Evolutionary conservation across 1,140 invertebrate genomes (phyloP).

Genomic region (Periplaneta americana): DNA sequence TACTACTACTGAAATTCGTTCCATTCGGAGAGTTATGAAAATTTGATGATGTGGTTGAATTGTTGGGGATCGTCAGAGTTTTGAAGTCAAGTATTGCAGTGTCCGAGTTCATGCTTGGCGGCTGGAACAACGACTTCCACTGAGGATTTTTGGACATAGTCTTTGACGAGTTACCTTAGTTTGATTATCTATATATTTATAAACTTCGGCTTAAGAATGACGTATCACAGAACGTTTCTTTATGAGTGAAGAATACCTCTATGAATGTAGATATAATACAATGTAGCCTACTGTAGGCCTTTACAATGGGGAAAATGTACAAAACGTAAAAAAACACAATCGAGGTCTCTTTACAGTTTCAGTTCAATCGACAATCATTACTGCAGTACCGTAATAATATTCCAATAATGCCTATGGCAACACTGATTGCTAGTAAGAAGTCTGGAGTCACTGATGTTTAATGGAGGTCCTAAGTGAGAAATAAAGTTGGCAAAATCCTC

Average conservation of each 20-base stretch:
- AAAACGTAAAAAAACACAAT: slow-evolving; percentile 13
- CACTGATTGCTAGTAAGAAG: slow-evolving; percentile 1
- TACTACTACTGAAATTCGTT: slow-evolving; percentile 22
- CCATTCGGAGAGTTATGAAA: slow-evolving; percentile 38
- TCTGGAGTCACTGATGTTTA: slow-evolving; percentile 7
- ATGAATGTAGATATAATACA: slow-evolving; percentile 1
- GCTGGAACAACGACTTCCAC: slow-evolving; percentile 84
- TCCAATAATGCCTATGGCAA: background rate
- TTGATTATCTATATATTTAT: slow-evolving; percentile 10
- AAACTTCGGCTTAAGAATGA: slow-evolving; percentile 18
- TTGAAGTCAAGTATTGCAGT: slow-evolving; percentile 68
- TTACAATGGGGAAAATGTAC: slow-evolving; percentile 12
- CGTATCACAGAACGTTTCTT: slow-evolving; percentile 30
- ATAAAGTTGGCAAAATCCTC: slow-evolving; percentile 56
- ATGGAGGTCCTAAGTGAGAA: slow-evolving; percentile 17
- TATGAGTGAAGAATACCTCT: slow-evolving; percentile 6
- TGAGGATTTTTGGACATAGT: slow-evolving; percentile 82
- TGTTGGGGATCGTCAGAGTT: slow-evolving; percentile 49
- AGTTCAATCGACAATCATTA: slow-evolving; percentile 1
- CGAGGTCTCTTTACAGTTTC: background rate
- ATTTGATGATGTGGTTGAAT: slow-evolving; percentile 29
- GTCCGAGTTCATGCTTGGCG: slow-evolving; percentile 69
- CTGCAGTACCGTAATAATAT: background rate
- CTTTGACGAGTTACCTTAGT: slow-evolving; percentile 17
- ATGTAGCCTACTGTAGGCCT: slow-evolving; percentile 6